Conservation (phyloP, 1,140 invertebrate genomes). For the Tetraneura akinire region DNA sequence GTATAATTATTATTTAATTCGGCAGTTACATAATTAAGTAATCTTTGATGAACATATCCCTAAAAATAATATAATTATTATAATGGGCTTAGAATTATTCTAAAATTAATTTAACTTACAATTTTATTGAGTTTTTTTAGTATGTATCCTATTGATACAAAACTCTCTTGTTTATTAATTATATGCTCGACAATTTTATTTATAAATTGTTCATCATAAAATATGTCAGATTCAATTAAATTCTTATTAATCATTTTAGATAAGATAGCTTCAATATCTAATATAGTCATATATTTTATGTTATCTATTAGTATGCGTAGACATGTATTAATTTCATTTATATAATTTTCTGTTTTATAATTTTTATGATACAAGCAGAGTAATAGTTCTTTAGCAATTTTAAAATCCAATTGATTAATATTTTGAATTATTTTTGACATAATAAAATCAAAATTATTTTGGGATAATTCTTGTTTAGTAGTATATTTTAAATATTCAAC, state of each 20-base stretch:
- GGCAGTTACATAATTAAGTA: constrained; percentile 18
- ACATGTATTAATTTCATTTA: constrained; percentile 55
- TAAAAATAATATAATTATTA: neutral
- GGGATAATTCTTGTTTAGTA: constrained; percentile 60
- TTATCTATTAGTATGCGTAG: constrained; percentile 59
- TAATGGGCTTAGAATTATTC: neutral
- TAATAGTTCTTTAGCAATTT: constrained; percentile 7
- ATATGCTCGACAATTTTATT: constrained; percentile 63
- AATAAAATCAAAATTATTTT: constrained; percentile 56
- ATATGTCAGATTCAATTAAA: constrained; percentile 60
- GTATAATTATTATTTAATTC: neutral
- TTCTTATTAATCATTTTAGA: constrained; percentile 60
- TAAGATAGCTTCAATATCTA: constrained; percentile 59
- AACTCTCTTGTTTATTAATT: constrained; percentile 57
- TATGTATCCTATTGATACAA: neutral
- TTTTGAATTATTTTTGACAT: constrained; percentile 46
- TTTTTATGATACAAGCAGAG: neutral
- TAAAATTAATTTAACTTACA: constrained; percentile 4
- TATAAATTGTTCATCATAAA: constrained; percentile 65
- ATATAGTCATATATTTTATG: constrained; percentile 57
- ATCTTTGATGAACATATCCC: constrained; percentile 20
- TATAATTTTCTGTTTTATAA: constrained; percentile 36
- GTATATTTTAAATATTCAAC: constrained; percentile 63
- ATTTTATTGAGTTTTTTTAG: constrained; percentile 38
- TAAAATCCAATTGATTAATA: constrained; percentile 25